Evolutionary conservation across 2,797 vertebrate genomes (phyloP).

Genomic region (Peromyscus eremicus): DNA sequence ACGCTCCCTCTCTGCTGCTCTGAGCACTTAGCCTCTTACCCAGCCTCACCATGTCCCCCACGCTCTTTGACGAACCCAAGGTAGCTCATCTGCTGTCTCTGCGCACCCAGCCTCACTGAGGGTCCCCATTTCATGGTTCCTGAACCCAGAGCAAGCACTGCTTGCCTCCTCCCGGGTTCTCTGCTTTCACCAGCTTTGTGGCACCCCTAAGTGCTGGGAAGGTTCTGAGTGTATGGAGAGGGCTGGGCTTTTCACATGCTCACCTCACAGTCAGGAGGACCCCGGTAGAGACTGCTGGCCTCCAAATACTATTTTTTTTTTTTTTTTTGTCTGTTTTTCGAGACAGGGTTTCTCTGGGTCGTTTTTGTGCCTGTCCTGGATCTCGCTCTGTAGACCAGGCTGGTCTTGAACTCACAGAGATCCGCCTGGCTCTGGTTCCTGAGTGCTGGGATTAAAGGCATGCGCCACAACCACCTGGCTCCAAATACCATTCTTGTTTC

Average conservation of each 20-base stretch:
- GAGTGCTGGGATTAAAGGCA: no score
- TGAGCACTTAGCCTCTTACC: not conserved
- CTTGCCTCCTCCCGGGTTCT: not conserved
- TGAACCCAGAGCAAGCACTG: not conserved
- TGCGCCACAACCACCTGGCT: no score
- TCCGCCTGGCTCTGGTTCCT: no score
- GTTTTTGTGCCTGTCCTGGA: no score
- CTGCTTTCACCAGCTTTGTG: not conserved
- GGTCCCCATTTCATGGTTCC: not conserved
- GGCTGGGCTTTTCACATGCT: not conserved
- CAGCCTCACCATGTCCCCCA: not conserved
- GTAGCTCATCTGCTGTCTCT: not conserved
- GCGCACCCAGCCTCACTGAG: not conserved
- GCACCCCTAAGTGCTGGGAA: no score
- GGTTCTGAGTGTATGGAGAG: not conserved
- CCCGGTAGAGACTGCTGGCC: accelerated
- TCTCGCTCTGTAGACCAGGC: no score
- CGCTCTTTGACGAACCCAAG: not conserved
- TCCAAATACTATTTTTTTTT: not conserved
- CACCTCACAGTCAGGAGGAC: not conserved
- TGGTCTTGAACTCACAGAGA: no score
- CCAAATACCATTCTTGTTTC: not conserved
- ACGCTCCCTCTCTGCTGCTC: not conserved
- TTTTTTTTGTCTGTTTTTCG: no score
- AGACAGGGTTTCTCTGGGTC: no score